A percentile compares a stretch with the other conserved stretches of the same genome.
Evolutionary conservation across 2,113 vertebrate species (phyloP).

Genomic region (Puffinus mauretanicus): DNA sequence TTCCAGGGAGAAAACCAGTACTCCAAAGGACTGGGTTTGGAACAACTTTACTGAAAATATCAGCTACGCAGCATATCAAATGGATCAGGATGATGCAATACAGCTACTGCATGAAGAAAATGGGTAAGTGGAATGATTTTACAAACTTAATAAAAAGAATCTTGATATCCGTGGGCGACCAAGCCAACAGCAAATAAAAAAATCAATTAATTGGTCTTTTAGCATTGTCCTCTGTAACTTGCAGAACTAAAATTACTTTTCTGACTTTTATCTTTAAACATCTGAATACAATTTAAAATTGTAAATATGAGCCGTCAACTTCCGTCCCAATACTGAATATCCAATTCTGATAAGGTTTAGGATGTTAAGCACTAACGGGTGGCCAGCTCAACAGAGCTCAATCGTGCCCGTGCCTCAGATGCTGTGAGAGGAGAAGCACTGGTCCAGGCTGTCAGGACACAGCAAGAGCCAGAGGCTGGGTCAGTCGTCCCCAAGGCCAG

Average conservation of each 20-base stretch:
- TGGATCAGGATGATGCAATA: neutral
- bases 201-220: neutral
- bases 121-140: neutral
- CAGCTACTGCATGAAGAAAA: neutral
- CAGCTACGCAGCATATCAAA: neutral
- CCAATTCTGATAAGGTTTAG: neutral
- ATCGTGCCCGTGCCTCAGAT: rapidly evolving
- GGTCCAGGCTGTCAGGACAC: neutral
- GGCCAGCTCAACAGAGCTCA: neutral
- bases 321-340: neutral
- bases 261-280: neutral
- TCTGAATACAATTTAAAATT: neutral
- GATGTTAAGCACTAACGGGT: neutral
- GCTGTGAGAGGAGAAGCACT: neutral
- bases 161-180: neutral
- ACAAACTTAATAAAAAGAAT: neutral
- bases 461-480: neutral
- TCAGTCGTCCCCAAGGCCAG: neutral
- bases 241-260: neutral
- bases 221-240: neutral
- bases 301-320: neutral
- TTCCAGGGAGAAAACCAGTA: neutral
- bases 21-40: neutral
- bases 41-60: neutral
- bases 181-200: neutral